These are phyloP conservation scores for Diadegma fenestrale DNA, from an alignment of 2,888 invertebrate species.

Conservation along the genomic window DNA sequence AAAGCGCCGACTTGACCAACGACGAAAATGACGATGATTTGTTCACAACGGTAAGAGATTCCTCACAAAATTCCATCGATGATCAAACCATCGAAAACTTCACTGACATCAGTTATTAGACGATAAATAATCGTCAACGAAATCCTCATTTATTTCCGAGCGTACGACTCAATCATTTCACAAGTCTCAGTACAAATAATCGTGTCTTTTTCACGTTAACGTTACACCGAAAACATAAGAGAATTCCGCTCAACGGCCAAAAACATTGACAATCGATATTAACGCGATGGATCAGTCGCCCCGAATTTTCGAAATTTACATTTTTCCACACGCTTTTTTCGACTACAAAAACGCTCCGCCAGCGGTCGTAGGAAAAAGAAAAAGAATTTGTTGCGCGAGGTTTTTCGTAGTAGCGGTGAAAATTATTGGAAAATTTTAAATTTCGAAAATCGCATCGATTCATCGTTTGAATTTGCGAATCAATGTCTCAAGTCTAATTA, in stretches of 20 bases:
- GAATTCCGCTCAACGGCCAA: background rate
- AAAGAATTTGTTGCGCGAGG: too few species aligned
- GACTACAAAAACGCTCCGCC: too few species aligned
- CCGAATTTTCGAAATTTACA: too few species aligned
- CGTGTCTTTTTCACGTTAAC: slow-evolving; percentile 46
- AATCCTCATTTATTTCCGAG: background rate
- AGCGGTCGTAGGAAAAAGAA: too few species aligned
- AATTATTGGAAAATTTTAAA: too few species aligned
- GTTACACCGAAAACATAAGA: background rate
- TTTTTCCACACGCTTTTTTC: too few species aligned
- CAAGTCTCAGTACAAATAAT: slow-evolving; percentile 41
- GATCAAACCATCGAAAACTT: slow-evolving; percentile 54
- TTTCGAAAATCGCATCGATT: too few species aligned
- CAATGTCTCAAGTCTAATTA: slow-evolving; percentile 11
- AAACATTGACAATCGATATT: background rate
- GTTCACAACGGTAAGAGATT: slow-evolving; percentile 43
- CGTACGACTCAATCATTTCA: slow-evolving; percentile 5
- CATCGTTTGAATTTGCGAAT: background rate
- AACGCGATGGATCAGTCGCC: too few species aligned
- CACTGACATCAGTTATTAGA: slow-evolving; percentile 37
- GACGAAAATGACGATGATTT: slow-evolving; percentile 60
- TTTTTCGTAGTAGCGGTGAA: too few species aligned
- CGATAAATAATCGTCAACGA: background rate
- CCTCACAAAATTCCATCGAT: slow-evolving; percentile 31
- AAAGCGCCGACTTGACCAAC: slow-evolving; percentile 47